A percentile compares a stretch with the other conserved stretches of the same genome.
Conservation (phyloP, 2,888 invertebrate genomes). For the Tipula helvola region DNA sequence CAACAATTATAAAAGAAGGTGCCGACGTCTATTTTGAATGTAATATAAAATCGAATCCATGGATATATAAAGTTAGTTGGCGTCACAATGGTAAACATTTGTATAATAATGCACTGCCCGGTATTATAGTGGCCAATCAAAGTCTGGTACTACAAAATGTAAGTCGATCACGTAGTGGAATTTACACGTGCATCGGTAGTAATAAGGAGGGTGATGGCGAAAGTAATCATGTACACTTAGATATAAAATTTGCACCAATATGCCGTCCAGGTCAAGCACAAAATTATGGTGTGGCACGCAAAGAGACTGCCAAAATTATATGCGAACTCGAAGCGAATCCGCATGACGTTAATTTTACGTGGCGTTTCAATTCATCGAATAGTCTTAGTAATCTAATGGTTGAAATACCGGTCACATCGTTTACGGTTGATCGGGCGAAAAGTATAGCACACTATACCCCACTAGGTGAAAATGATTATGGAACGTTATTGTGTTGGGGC, state of each 20-base stretch:
- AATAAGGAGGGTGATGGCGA: constrained; percentile 66
- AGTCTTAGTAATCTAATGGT: constrained; percentile 31
- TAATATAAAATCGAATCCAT: constrained; percentile 64
- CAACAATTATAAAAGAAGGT: constrained; percentile 62
- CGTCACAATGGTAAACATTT: constrained; percentile 52
- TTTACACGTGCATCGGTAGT: constrained; percentile 65
- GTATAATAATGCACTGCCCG: constrained; percentile 58
- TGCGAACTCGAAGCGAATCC: constrained; percentile 69
- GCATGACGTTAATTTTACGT: constrained; percentile 45
- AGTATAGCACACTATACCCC: constrained; percentile 40
- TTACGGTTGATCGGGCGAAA: constrained; percentile 33
- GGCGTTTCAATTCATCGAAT: constrained; percentile 56
- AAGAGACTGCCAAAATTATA: constrained; percentile 49
- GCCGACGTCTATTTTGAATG: constrained; percentile 74
- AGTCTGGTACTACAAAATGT: constrained; percentile 68
- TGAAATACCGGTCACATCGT: constrained; percentile 36
- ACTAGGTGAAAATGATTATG: constrained; percentile 44
- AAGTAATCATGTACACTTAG: constrained; percentile 56
- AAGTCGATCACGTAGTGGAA: constrained; percentile 53
- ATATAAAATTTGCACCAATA: constrained; percentile 61
- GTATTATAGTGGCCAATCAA: constrained; percentile 69
- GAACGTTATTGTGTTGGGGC: constrained; percentile 52
- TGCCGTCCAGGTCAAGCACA: constrained; percentile 48
- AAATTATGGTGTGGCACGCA: constrained; percentile 51
- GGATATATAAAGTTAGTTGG: constrained; percentile 58